Evolutionary conservation across 2,888 invertebrate species (phyloP), one percentile per base, ranked within the genome.

Genomic region (Drosophila affinis): DNA sequence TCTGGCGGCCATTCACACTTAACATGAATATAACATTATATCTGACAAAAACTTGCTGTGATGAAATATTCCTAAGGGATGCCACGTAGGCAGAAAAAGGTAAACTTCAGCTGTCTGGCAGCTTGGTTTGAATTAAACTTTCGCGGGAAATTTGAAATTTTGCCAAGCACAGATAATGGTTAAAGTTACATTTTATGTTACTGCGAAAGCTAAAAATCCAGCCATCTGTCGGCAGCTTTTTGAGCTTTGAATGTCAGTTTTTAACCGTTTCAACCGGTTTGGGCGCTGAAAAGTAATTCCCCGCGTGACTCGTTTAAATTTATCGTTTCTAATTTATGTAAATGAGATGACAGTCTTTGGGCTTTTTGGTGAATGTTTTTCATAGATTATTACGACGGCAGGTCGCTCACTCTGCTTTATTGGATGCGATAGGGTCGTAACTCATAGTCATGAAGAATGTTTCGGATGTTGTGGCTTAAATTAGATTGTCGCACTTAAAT

Each of bases 301-400:
- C 68, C 74, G 86, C 62, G 74, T 63, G 68, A 83, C 64, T 76
- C 65, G 68, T 75, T 82, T 80, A 71, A 80, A 88, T 86, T 83
- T 73, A 86, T 88, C 12, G 72, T 72, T 86, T 83, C 76, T 80
- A 88, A 88, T 88, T 88, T 83, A 83, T 83, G 83, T 78, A 83
- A 83, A 83, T 83, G 61, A 83, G 74, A 86, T 79, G 85, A 77
- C 82, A 67, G 80, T 70, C 61, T 76, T 9, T 14, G 39, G 39
- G 75, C 80, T 80, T 83, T 79, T 87, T 59, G 65, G 86, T 88
- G 87, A 83, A 83, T 86, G 87, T 86, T 45, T 74, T 69, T 76
- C 49, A 46, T 39, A 53, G 60, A 55, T 56, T 68, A 59, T 72
- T 60, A 63, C 71, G 77, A 69, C 65, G 71, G 57, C 52, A 34